These are phyloP conservation scores for Pimephales promelas DNA, from an alignment of 2,113 vertebrate species.

Conservation along the genomic window DNA sequence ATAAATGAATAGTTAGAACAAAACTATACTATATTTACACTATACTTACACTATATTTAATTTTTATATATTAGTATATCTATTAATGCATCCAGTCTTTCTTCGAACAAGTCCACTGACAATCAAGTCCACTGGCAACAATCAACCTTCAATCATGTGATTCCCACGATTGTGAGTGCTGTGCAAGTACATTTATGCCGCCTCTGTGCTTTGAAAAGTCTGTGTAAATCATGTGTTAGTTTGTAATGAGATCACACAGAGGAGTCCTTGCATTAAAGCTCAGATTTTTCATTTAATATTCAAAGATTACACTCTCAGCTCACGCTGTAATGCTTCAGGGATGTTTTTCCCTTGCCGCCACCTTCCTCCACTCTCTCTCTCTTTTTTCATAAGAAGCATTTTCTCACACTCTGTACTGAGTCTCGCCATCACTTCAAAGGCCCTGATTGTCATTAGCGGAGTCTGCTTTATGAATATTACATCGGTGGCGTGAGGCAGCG, in stretches of 20 bases:
- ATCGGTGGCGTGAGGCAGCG: constrained; percentile 39
- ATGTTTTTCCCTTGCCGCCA: constrained; percentile 11
- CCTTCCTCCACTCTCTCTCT: not conserved
- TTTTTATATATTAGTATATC: not conserved
- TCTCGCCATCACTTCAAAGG: constrained; percentile 43
- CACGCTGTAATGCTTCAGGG: not conserved
- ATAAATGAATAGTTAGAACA: not conserved
- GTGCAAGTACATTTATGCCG: constrained; percentile 6
- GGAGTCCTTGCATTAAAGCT: constrained; percentile 39
- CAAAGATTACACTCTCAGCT: constrained; percentile 5
- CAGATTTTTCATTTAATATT: constrained; percentile 40
- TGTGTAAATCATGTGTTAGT: not conserved
- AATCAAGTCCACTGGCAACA: constrained; percentile 6
- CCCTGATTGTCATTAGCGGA: constrained; percentile 54
- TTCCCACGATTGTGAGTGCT: not conserved
- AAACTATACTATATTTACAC: not conserved
- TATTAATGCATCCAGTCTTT: constrained; percentile 1
- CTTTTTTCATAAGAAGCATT: not conserved
- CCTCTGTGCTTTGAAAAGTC: not conserved
- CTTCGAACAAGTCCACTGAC: not conserved
- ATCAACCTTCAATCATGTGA: constrained; percentile 1
- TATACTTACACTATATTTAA: not conserved
- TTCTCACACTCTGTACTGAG: constrained; percentile 31
- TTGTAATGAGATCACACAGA: constrained; percentile 43
- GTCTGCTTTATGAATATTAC: constrained; percentile 52